Percentiles rank a stretch among this genome's conserved stretches.
Evolutionary conservation across 2,797 vertebrate genomes (phyloP).

Genomic region (Stomatorhinus walkeri): DNA sequence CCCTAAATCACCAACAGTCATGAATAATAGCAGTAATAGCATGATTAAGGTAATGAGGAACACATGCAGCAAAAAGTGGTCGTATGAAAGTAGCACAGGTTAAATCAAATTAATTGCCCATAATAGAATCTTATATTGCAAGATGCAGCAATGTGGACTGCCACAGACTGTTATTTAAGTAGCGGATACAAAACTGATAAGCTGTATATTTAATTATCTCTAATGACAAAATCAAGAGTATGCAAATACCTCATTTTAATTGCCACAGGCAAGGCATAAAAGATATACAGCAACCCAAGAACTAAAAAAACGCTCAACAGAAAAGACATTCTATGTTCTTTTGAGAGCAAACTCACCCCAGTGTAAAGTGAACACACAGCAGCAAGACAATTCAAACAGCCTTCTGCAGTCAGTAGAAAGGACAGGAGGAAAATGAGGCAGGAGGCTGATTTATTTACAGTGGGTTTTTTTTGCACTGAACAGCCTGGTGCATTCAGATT

Average conservation of each 20-base stretch:
- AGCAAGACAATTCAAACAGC: slow-evolving; percentile 21
- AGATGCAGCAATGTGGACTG: neutral
- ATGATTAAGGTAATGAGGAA: neutral
- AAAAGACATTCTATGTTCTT: slow-evolving; percentile 10
- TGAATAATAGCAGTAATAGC: neutral
- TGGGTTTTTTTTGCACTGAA: slow-evolving; percentile 28
- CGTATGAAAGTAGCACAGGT: neutral
- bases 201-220: neutral
- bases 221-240: neutral
- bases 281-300: neutral
- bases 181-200: neutral
- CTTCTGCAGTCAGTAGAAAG: neutral
- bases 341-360: slow-evolving; percentile 7
- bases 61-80: neutral
- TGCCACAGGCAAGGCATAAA: neutral
- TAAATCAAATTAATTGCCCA: neutral
- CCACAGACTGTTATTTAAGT: neutral
- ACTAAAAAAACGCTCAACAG: neutral
- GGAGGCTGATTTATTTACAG: slow-evolving; percentile 11
- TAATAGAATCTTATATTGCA: neutral
- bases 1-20: neutral
- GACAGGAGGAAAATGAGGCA: neutral
- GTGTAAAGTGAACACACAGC: slow-evolving; percentile 22
- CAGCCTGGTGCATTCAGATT: slow-evolving; percentile 25
- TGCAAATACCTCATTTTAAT: neutral